These are phyloP conservation scores for Arrhopalites spinosus DNA, from an alignment of 2,888 invertebrate species.

Conservation along the genomic window DNA sequence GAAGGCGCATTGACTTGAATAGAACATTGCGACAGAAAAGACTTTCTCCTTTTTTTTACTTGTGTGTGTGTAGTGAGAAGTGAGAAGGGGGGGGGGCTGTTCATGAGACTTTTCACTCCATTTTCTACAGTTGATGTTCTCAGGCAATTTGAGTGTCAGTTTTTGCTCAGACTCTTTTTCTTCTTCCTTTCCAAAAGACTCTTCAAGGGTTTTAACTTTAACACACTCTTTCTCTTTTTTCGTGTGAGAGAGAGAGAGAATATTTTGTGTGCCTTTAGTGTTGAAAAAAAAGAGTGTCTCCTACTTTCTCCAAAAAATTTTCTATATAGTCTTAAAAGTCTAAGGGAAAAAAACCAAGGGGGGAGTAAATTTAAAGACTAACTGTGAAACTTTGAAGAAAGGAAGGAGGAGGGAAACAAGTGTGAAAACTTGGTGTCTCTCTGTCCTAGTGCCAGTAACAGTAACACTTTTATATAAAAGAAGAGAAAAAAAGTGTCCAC, in stretches of 20 bases:
- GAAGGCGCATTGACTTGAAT: slow-evolving; percentile 10
- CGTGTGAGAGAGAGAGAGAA: neutral
- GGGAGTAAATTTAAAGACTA: slow-evolving; percentile 16
- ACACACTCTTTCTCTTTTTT: neutral
- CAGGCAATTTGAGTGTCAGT: slow-evolving; percentile 30
- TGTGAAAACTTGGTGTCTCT: neutral
- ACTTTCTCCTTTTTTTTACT: neutral
- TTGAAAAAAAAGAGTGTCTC: no score
- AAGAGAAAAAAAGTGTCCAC: no score
- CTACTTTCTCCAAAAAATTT: no score
- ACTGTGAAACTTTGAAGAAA: neutral
- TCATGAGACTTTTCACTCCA: slow-evolving; percentile 24
- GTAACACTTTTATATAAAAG: neutral
- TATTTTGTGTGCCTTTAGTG: neutral
- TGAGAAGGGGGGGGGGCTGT: no score
- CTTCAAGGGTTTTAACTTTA: neutral
- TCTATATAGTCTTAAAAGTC: no score
- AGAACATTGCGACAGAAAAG: neutral
- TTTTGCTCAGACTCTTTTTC: slow-evolving; percentile 5
- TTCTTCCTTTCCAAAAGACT: neutral
- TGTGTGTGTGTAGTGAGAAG: no score
- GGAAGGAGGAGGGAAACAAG: neutral
- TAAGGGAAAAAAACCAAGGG: no score
- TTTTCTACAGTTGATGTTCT: slow-evolving; percentile 23
- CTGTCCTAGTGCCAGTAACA: neutral